Evolutionary conservation across 2,113 vertebrate species (phyloP).

Genomic region (Syngnathoides biaculeatus): DNA sequence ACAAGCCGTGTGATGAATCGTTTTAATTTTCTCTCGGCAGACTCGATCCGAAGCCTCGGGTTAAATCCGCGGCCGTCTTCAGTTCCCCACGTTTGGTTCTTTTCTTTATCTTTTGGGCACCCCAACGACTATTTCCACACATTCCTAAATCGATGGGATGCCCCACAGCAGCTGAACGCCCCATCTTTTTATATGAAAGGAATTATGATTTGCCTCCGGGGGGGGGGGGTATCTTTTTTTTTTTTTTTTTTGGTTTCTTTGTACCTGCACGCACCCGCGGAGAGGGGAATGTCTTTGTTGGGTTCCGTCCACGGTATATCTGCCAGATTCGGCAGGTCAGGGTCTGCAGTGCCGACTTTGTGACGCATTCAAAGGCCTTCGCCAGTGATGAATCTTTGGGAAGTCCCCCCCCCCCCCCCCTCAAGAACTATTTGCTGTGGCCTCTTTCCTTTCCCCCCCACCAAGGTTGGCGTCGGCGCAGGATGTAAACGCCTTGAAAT

Average conservation of each 20-base stretch:
- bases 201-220: constrained; percentile 22
- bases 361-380: constrained; percentile 25
- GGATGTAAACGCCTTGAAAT: neutral
- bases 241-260: constrained; percentile 46
- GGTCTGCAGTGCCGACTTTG: constrained; percentile 29
- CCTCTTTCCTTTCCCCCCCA: neutral
- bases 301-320: neutral
- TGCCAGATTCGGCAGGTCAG: neutral
- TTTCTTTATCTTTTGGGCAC: neutral
- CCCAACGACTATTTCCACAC: constrained; percentile 11
- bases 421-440: neutral
- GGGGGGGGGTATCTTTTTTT: constrained; percentile 19
- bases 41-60: constrained; percentile 10
- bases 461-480: neutral
- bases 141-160: constrained; percentile 25
- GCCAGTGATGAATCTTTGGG: neutral
- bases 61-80: neutral
- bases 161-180: constrained; percentile 29
- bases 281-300: constrained; percentile 12
- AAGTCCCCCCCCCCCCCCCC: too few species aligned
- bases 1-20: constrained; percentile 35
- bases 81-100: neutral
- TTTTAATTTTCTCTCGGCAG: constrained; percentile 51
- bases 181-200: constrained; percentile 19
- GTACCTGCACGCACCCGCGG: constrained; percentile 24